These are phyloP conservation scores for Epizoanthus illoricatus DNA, from an alignment of 92 coral and sea anemone genomes.

Conservation along the genomic window DNA sequence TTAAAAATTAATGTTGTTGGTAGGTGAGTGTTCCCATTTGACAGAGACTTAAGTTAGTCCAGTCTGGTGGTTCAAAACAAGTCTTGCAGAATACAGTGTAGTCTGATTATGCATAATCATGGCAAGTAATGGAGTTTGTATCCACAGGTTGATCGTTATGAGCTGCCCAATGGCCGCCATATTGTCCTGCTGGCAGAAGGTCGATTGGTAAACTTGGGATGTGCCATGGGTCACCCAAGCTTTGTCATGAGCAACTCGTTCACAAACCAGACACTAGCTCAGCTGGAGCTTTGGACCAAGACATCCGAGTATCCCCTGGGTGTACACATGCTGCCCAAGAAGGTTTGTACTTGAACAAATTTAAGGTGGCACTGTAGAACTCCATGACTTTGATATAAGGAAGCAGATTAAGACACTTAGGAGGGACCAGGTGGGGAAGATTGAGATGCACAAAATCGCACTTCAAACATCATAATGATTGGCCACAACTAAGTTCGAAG, in stretches of 20 bases:
- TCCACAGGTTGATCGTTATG: slow-evolving; percentile 84
- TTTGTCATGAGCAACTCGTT: slow-evolving; percentile 98
- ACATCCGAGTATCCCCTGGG: slow-evolving; percentile 76
- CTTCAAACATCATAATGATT: too few relatives aligned
- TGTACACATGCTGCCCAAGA: slow-evolving; percentile 94
- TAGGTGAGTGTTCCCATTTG: too few relatives aligned
- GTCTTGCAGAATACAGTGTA: too few relatives aligned
- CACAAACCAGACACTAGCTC: slow-evolving; percentile 98
- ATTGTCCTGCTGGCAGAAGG: slow-evolving; percentile 92
- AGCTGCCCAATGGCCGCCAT: slow-evolving; percentile 89
- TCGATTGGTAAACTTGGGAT: slow-evolving; percentile 94
- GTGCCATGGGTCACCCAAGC: slow-evolving; percentile 99
- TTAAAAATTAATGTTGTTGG: too few relatives aligned
- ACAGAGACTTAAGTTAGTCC: too few relatives aligned
- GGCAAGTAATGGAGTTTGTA: not conserved
- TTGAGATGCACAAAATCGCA: too few relatives aligned
- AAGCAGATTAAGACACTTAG: not conserved
- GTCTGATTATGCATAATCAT: too few relatives aligned
- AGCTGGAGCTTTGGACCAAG: slow-evolving; percentile 92
- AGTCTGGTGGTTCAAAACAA: too few relatives aligned
- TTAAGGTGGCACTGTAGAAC: not conserved
- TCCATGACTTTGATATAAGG: not conserved
- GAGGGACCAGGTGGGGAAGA: too few relatives aligned
- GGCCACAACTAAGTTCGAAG: too few relatives aligned
- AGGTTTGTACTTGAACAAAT: slow-evolving; percentile 48